Base-by-base conservation (phyloP, 2,888 invertebrate genomes). In the Ametastegia equiseti region DNA sequence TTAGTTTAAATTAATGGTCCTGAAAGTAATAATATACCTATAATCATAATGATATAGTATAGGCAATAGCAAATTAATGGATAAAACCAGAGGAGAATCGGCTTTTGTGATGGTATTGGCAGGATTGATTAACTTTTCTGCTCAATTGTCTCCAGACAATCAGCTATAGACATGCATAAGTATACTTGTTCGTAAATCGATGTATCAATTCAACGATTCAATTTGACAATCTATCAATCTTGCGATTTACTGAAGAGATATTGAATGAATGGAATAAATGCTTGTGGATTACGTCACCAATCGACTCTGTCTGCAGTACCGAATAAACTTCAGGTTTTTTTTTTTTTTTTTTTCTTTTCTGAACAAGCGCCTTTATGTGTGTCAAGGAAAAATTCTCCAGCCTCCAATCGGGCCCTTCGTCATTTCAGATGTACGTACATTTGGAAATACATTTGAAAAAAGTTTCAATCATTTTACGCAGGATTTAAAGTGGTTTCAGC, bases 141-240 rank as follows among this genome's bases (percentile, higher is more conserved):
- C 30, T 15, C 60, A 30, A 30, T 60, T 60, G 60, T 60, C 30
- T 15, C 11, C 27, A 15, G 30, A 27, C 30, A 60, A 23, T 60
- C 27, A 60, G n/a, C 60, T 60, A 30, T 5, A 30, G 27, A 27
- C 60, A 30, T 23, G 13, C 30, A 27, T n/a, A n/a, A n/a, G n/a
- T n/a, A n/a, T n/a, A n/a, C n/a, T n/a, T n/a, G n/a, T n/a, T n/a
- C n/a, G n/a, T 60, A 27, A 30, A 60, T 30, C 1, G 9, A 30
- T 60, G 13, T 60, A 30, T 60, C 15, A 2, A 30, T 60, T 30
- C 30, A 60, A 30, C 30, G 30, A 60, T 60, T 30, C 27, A 60
- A 60, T 60, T 60, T 30, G 60, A 60, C 60, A 60, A 30, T 60
- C 30, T 30, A 60, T 60, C 15, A 30, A 30, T 60, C 60, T 60